These are phyloP conservation scores for Luehdorfia chinensis DNA, from an alignment of 1,140 invertebrate species.

Conservation along the genomic window DNA sequence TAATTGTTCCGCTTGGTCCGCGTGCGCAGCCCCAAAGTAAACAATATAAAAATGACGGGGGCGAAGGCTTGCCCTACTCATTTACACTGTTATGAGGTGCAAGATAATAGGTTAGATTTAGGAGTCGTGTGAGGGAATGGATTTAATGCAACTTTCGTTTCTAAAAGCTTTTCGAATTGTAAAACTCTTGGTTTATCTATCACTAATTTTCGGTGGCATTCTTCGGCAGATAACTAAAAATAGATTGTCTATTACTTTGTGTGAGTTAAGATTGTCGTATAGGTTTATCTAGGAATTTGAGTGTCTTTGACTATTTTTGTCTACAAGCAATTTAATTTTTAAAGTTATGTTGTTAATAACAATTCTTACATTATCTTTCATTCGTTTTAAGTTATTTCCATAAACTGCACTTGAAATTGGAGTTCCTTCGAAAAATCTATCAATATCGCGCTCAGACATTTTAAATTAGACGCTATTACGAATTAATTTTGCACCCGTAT, in stretches of 20 bases:
- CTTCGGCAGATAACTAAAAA: slow-evolving; percentile 3
- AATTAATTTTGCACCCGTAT: no score
- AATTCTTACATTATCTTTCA: no score
- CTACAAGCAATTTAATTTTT: not conserved
- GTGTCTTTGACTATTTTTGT: slow-evolving; percentile 3
- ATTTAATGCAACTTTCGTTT: not conserved
- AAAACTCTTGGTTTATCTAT: slow-evolving; percentile 1
- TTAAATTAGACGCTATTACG: no score
- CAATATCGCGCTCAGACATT: no score
- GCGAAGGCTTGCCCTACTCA: slow-evolving; percentile 21
- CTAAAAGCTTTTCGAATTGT: slow-evolving; percentile 12
- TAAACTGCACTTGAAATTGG: no score
- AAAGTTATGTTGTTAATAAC: no score
- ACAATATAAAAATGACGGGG: slow-evolving; percentile 20
- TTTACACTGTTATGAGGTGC: slow-evolving; percentile 24
- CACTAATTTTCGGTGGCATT: slow-evolving; percentile 18
- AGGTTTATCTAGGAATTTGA: slow-evolving; percentile 9
- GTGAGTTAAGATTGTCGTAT: slow-evolving; percentile 3
- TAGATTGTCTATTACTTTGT: slow-evolving; percentile 17
- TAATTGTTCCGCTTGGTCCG: slow-evolving; percentile 24
- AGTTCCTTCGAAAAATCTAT: no score
- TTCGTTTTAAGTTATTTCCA: no score
- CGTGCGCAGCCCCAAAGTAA: slow-evolving; percentile 11
- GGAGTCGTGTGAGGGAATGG: slow-evolving; percentile 13
- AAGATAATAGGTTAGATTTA: slow-evolving; percentile 19